phyloP scores from a whole-genome alignment of 2,113 vertebrate species.

The Felis catus region F.catus_Fca126_mat1.0 CM031419.1:74772501-74773000 shows the following conservation, averaged over 20 bases:
- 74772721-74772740: background rate
- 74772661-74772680: background rate
- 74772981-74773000: background rate
- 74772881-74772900: background rate
- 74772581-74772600: background rate
- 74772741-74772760: background rate
- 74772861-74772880: background rate
- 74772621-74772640: background rate
- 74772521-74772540: constrained; percentile 16
- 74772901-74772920: background rate
- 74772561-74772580: background rate
- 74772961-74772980: background rate
- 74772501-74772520: background rate
- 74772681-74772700: background rate
- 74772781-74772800: background rate
- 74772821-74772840: background rate
- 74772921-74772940: background rate
- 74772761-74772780: background rate
- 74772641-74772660: background rate
- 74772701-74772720: background rate
- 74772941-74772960: background rate
- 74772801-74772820: background rate
- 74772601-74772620: background rate
- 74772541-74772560: background rate
- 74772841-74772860: background rate